phyloP scores from a whole-genome alignment of 2,113 vertebrate species.

The Cnemophilus loriae region DNA sequence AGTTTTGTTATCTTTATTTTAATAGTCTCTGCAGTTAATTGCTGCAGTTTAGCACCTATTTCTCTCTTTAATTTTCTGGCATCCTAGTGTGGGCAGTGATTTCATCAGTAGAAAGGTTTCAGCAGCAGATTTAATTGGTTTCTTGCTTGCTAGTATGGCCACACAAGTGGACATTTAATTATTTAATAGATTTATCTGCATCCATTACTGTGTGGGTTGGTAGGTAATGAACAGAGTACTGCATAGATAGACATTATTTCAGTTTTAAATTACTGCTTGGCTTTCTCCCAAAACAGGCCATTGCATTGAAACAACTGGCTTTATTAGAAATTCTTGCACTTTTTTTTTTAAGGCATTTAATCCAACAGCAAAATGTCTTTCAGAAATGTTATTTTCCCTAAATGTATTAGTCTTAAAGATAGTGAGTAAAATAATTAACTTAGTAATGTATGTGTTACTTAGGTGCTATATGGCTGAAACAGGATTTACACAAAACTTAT shows the following conservation, averaged over 20 bases:
- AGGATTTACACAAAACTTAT: not conserved
- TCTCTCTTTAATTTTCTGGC: not conserved
- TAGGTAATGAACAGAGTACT: not conserved
- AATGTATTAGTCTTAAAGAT: not conserved
- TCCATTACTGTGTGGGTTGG: not conserved
- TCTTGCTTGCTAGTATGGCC: not conserved
- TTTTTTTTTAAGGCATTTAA: not conserved
- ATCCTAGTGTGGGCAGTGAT: not conserved
- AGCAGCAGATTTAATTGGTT: not conserved
- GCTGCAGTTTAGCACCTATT: not conserved
- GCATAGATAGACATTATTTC: not conserved
- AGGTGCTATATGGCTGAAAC: not conserved
- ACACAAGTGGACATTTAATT: not conserved
- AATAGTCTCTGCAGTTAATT: not conserved
- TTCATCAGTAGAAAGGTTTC: not conserved
- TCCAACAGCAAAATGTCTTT: not conserved
- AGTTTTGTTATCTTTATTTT: not conserved
- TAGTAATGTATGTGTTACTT: not conserved
- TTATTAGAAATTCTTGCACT: not conserved
- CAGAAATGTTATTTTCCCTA: not conserved
- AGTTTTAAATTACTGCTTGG: not conserved
- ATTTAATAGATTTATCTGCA: not conserved
- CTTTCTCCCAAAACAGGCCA: not conserved
- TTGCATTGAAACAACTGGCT: not conserved
- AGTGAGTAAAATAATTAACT: not conserved